Conservation (phyloP, 2,113 vertebrate genomes). For the Sciurus niger region DNA sequence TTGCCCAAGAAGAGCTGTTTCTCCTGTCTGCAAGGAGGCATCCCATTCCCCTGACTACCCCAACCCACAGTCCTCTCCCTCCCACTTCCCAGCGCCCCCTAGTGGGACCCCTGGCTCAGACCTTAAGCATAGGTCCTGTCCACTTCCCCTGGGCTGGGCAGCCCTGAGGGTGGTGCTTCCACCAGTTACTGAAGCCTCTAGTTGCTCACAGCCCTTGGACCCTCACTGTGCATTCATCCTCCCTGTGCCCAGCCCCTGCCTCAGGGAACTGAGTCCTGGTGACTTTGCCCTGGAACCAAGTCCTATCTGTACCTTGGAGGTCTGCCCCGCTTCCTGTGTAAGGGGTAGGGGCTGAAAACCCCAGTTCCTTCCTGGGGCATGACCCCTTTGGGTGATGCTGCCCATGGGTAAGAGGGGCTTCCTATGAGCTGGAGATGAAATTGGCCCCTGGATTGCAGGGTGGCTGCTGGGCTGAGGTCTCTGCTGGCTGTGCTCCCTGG, state of each 20-base stretch:
- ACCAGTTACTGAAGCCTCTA: background rate
- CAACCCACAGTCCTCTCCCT: background rate
- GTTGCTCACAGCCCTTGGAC: background rate
- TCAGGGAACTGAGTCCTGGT: background rate
- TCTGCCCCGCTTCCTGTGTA: background rate
- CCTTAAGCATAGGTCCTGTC: background rate
- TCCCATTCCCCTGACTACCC: background rate
- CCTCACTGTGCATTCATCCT: background rate
- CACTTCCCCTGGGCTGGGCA: background rate
- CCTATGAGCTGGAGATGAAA: background rate
- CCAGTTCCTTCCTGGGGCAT: background rate
- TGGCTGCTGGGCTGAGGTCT: background rate
- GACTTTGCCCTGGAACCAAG: background rate
- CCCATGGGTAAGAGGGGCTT: background rate
- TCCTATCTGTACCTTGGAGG: background rate
- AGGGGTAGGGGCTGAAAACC: background rate
- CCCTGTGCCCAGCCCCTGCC: rapidly evolving
- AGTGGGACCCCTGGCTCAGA: background rate
- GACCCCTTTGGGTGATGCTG: background rate
- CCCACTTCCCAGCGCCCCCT: background rate
- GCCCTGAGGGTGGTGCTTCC: background rate
- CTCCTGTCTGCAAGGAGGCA: background rate
- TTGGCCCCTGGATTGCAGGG: background rate
- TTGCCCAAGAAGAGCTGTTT: background rate
- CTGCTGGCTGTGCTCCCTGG: background rate